Percentiles rank a stretch among this genome's conserved stretches.
phyloP scores from a whole-genome alignment of 2,113 vertebrate species.

The Murina feae region DNA sequence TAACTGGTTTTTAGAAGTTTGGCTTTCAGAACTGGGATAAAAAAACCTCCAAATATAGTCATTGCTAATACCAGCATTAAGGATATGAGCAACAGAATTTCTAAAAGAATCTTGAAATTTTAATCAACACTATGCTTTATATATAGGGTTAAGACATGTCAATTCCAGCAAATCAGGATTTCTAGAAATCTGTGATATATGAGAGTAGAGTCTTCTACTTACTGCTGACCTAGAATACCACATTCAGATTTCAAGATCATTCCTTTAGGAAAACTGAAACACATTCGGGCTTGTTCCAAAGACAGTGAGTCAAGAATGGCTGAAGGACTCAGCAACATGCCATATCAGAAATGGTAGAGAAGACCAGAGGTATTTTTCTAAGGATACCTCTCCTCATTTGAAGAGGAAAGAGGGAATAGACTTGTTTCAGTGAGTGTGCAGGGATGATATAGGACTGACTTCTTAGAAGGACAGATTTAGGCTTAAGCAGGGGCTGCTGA shows the following conservation, averaged over 20 bases:
- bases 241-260: not conserved
- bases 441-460: not conserved
- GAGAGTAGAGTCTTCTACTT: not conserved
- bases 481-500: not conserved
- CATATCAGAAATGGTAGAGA: not conserved
- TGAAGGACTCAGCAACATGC: not conserved
- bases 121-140: not conserved
- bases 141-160: not conserved
- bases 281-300: not conserved
- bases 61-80: not conserved
- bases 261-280: not conserved
- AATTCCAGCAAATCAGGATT: not conserved
- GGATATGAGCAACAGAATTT: not conserved
- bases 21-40: not conserved
- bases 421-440: not conserved
- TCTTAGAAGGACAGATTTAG: not conserved
- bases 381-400: not conserved
- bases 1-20: not conserved
- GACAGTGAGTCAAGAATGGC: not conserved
- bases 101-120: conserved; percentile 5
- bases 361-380: not conserved
- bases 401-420: not conserved
- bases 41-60: not conserved
- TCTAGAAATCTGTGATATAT: not conserved
- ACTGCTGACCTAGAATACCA: not conserved